Percentiles rank a stretch among this genome's conserved stretches.
phyloP scores from a whole-genome alignment of 2,113 vertebrate species.

The Rostratula benghalensis region DNA sequence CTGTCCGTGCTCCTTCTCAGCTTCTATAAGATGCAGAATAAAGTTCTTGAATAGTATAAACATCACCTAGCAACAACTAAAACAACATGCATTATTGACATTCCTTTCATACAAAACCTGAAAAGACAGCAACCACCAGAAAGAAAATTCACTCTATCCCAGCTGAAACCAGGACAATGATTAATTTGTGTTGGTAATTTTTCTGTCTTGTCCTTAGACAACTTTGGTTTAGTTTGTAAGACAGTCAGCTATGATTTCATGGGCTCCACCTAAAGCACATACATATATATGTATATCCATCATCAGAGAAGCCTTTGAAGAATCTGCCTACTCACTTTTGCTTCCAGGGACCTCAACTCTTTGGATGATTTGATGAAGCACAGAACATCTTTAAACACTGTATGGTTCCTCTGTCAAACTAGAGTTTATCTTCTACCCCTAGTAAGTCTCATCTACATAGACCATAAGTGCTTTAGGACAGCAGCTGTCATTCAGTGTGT shows the following conservation, averaged over 20 bases:
- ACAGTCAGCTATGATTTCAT: background rate
- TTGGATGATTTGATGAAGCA: background rate
- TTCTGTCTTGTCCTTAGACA: background rate
- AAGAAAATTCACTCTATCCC: background rate
- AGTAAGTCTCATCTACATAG: background rate
- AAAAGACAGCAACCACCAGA: background rate
- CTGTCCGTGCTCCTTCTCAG: background rate
- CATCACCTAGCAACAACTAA: background rate
- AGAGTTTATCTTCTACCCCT: background rate
- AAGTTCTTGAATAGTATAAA: background rate
- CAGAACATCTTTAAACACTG: background rate
- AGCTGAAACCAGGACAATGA: background rate
- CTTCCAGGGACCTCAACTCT: background rate
- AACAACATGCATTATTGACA: background rate
- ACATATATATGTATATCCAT: background rate
- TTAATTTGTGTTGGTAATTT: background rate
- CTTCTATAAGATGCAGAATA: background rate
- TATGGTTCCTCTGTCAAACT: background rate
- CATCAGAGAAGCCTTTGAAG: background rate
- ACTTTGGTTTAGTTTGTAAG: background rate
- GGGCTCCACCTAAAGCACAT: background rate
- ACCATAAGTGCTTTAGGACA: background rate
- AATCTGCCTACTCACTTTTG: background rate
- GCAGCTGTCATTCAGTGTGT: background rate
- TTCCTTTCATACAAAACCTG: background rate